Conservation (phyloP, 2,797 vertebrate species). For the Cirrhinus mrigala region DNA sequence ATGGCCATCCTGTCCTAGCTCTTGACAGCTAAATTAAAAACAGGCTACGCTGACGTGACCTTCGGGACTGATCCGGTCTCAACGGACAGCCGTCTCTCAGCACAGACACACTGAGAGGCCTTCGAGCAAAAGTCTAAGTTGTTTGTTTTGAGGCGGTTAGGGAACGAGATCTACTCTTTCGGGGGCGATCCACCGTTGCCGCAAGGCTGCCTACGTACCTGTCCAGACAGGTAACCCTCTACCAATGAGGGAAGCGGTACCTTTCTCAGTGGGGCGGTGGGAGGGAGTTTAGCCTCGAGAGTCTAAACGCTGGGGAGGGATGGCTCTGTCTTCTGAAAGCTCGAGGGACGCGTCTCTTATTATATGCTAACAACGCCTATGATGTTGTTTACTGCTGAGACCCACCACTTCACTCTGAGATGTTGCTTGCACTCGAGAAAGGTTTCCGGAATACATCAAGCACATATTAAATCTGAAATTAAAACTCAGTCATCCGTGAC, state of each 20-base stretch:
- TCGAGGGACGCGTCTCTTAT: slow-evolving; percentile 75
- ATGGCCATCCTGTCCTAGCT: slow-evolving; percentile 61
- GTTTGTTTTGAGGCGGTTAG: slow-evolving; percentile 67
- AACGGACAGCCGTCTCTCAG: slow-evolving; percentile 47
- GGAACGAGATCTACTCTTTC: slow-evolving; percentile 68
- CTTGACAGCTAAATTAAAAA: slow-evolving; percentile 81
- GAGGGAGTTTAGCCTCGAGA: slow-evolving; percentile 71
- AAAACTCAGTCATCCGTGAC: slow-evolving; percentile 76
- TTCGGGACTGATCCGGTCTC: slow-evolving; percentile 69
- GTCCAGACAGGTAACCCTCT: slow-evolving; percentile 78
- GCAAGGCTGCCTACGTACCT: slow-evolving; percentile 78
- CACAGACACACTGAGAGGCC: slow-evolving; percentile 46
- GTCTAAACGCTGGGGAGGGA: slow-evolving; percentile 67
- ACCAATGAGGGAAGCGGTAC: slow-evolving; percentile 66
- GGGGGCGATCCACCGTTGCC: slow-evolving; percentile 75
- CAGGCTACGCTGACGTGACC: slow-evolving; percentile 68
- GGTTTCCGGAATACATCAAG: slow-evolving; percentile 74
- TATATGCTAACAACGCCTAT: slow-evolving; percentile 76
- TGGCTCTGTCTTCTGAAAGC: slow-evolving; percentile 73
- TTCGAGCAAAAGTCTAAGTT: slow-evolving; percentile 51
- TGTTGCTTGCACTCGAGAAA: slow-evolving; percentile 67
- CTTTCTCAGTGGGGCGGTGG: slow-evolving; percentile 52
- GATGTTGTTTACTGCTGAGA: slow-evolving; percentile 80
- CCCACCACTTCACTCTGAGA: slow-evolving; percentile 64
- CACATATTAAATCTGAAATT: slow-evolving; percentile 80